Evolutionary conservation across 2,888 invertebrate species (phyloP).

Genomic region (Tenthredo amoena): DNA sequence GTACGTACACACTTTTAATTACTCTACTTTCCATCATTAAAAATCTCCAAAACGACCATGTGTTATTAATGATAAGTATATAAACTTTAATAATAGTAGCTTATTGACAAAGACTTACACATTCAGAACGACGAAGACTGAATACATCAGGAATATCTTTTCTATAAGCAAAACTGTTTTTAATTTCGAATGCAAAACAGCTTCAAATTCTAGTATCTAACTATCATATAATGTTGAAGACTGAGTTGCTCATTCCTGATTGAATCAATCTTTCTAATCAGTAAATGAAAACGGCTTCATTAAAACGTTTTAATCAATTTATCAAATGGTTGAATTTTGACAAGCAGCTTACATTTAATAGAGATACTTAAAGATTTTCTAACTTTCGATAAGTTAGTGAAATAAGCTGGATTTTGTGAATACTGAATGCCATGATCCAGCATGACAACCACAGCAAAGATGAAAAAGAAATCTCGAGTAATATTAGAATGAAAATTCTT

Average conservation of each 20-base stretch:
- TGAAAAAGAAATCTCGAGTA: not conserved
- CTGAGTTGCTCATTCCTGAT: not conserved
- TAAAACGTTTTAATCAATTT: not conserved
- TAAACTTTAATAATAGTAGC: slow-evolving; percentile 5
- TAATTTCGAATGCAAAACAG: not conserved
- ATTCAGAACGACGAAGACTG: not conserved
- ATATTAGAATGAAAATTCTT: slow-evolving; percentile 53
- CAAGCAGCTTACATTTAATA: not conserved
- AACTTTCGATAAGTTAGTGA: slow-evolving; percentile 47
- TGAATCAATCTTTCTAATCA: not conserved
- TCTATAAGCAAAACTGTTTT: not conserved
- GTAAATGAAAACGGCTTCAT: not conserved
- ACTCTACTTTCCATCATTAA: slow-evolving; percentile 10
- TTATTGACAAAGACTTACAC: not conserved
- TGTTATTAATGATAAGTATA: not conserved
- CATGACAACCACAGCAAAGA: slow-evolving; percentile 19
- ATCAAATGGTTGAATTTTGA: not conserved
- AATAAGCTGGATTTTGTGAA: not conserved
- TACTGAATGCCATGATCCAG: not conserved
- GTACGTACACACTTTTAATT: slow-evolving; percentile 66
- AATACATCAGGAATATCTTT: not conserved
- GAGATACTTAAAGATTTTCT: not conserved
- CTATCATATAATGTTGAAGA: not conserved
- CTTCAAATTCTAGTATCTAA: not conserved
- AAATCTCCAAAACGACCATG: not conserved